Evolutionary conservation across 2,888 invertebrate genomes (phyloP).

Genomic region (Stenurella melanura): DNA sequence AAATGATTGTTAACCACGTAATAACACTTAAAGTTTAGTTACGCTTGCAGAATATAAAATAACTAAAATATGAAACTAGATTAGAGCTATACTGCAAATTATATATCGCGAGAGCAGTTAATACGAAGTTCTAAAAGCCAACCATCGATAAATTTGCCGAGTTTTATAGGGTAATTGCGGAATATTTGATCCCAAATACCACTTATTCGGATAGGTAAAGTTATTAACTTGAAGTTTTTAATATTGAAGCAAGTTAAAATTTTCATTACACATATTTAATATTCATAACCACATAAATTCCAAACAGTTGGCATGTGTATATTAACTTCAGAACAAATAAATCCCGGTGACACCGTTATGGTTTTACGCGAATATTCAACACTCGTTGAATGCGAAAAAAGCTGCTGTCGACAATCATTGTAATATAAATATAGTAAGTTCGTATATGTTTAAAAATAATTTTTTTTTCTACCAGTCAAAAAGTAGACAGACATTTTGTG

Average conservation of each 20-base stretch:
- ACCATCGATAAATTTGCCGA: conserved; percentile 11
- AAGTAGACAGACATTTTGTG: too few species aligned
- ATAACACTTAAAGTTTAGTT: conserved; percentile 1
- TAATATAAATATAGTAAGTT: too few species aligned
- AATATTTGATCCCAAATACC: not conserved
- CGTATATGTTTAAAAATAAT: too few species aligned
- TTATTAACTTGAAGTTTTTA: not conserved
- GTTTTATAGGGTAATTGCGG: not conserved
- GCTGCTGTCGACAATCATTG: too few species aligned
- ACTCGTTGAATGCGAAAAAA: too few species aligned
- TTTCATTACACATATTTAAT: not conserved
- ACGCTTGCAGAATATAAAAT: not conserved
- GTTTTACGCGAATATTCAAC: too few species aligned
- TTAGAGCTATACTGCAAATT: conserved; percentile 20
- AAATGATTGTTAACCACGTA: conserved; percentile 18
- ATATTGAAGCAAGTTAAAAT: not conserved
- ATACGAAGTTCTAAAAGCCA: not conserved
- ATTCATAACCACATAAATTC: not conserved
- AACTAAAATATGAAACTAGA: conserved; percentile 19
- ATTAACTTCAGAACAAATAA: not conserved
- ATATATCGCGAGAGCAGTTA: not conserved
- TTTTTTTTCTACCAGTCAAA: too few species aligned
- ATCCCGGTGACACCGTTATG: not conserved
- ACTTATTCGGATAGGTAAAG: not conserved
- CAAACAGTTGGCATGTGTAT: not conserved